Evolutionary conservation across 1,140 invertebrate species (phyloP).

Genomic region (Fopius arisanus): DNA sequence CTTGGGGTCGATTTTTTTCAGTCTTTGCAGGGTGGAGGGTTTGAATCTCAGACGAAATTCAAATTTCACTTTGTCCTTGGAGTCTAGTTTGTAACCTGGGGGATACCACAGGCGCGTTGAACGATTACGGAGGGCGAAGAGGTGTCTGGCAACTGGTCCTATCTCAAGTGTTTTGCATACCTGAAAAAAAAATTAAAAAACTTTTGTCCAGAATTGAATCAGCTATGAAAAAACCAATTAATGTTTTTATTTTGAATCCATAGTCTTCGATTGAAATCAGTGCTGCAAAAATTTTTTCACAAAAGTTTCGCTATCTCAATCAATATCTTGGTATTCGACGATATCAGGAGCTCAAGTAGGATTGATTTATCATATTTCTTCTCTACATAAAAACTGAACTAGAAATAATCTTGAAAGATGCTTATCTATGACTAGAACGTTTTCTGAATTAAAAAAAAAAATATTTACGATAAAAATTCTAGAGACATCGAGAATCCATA

Average conservation of each 20-base stretch:
- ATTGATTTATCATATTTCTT: conserved; percentile 16
- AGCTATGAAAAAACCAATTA: too few relatives aligned
- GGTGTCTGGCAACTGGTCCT: conserved; percentile 75
- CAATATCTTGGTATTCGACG: too few relatives aligned
- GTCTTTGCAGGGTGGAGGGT: conserved; percentile 69
- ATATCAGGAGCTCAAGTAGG: too few relatives aligned
- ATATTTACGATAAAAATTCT: too few relatives aligned
- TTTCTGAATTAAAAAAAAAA: conserved; percentile 8
- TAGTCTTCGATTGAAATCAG: too few relatives aligned
- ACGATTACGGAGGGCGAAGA: conserved; percentile 76
- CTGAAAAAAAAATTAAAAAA: conserved; percentile 38
- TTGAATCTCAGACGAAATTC: conserved; percentile 83
- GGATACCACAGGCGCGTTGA: conserved; percentile 72
- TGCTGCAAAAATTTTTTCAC: too few relatives aligned
- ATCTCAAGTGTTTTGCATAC: conserved; percentile 76
- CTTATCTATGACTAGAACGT: conserved; percentile 2
- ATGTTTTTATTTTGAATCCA: too few relatives aligned
- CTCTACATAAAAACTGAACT: background rate
- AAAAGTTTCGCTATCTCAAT: too few relatives aligned
- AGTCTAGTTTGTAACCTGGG: conserved; percentile 64
- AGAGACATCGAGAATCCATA: too few relatives aligned
- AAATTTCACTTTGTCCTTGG: conserved; percentile 66
- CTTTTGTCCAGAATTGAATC: too few relatives aligned
- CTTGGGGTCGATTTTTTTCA: conserved; percentile 74
- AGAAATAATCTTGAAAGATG: conserved; percentile 1